Conservation (phyloP, 2,888 invertebrate species). For the Watsonalla binaria region DNA sequence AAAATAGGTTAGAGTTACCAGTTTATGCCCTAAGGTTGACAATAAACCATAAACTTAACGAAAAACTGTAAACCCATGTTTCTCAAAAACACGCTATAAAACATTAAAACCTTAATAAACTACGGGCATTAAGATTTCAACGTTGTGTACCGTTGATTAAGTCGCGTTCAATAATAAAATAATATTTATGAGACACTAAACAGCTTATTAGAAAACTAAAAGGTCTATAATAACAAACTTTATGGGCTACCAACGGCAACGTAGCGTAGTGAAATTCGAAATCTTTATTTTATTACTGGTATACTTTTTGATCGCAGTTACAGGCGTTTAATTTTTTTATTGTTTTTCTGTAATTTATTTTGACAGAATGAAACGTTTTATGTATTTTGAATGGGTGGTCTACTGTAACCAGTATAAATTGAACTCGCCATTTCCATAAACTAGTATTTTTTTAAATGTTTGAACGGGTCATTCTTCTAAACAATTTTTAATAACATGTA, state of each 20-base stretch:
- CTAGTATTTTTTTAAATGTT: too few species aligned
- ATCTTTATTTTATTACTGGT: constrained; percentile 12
- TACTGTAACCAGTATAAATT: too few species aligned
- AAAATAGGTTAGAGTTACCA: too few species aligned
- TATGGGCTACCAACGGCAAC: constrained; percentile 23
- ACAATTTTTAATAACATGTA: too few species aligned
- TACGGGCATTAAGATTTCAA: not conserved
- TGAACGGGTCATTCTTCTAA: too few species aligned
- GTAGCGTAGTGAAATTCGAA: constrained; percentile 13
- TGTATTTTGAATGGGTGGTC: too few species aligned
- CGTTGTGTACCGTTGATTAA: constrained; percentile 10
- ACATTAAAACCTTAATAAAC: not conserved
- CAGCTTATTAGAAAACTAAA: constrained; percentile 23
- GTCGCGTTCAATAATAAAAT: constrained; percentile 19
- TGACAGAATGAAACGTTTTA: too few species aligned
- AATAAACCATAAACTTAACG: too few species aligned
- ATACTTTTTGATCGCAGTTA: not conserved
- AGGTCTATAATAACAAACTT: constrained; percentile 21
- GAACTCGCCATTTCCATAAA: too few species aligned
- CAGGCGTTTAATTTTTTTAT: not conserved
- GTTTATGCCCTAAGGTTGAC: too few species aligned
- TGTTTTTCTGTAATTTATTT: not conserved
- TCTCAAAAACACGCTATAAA: not conserved
- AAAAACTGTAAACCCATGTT: not conserved
- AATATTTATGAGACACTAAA: constrained; percentile 25